Conservation (phyloP, 2,888 invertebrate species). For the Metalampra italica region DNA sequence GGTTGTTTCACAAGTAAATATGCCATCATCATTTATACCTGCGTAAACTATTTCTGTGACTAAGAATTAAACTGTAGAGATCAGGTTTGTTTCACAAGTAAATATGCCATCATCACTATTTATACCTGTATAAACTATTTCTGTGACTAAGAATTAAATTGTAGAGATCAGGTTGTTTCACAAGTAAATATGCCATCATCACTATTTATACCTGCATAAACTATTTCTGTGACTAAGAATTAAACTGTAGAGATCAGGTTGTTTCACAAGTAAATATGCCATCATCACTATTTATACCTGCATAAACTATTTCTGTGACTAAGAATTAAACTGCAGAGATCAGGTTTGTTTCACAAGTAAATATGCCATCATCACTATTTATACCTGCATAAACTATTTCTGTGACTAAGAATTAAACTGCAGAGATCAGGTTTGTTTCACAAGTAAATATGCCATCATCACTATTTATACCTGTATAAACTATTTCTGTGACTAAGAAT, state of each 20-base stretch:
- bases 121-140: constrained; percentile 28
- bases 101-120: constrained; percentile 11
- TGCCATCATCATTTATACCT: neutral
- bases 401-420: constrained; percentile 52
- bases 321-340: constrained; percentile 39
- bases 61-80: no score
- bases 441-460: neutral
- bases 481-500: constrained; percentile 42
- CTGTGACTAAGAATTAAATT: constrained; percentile 54
- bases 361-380: constrained; percentile 13
- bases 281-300: constrained; percentile 16
- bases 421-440: no score
- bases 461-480: constrained; percentile 20
- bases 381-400: constrained; percentile 29
- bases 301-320: constrained; percentile 39
- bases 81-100: no score
- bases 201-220: constrained; percentile 20
- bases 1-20: no score
- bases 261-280: neutral
- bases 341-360: no score
- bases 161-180: no score
- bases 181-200: neutral
- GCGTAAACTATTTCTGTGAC: neutral
- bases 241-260: constrained; percentile 21
- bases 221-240: constrained; percentile 48